Base-by-base conservation (phyloP, 2,113 vertebrate genomes). In the Phylloscopus whistleri region DNA sequence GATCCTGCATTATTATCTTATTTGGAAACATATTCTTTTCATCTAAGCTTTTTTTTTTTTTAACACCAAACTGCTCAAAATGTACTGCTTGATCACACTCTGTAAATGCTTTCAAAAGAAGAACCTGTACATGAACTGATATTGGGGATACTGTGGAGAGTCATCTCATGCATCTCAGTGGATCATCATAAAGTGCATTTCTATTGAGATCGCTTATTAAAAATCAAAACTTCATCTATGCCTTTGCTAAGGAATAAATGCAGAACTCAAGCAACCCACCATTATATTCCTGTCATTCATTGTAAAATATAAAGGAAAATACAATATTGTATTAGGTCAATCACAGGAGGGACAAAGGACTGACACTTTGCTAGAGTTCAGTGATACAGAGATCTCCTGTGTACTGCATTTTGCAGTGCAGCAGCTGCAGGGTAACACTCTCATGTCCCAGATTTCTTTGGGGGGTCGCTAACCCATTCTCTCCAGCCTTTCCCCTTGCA, bases 261-360 rank as follows among this genome's bases (percentile, higher is more conserved):
- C 37, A 77, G 44, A 89, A 70, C 62, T 84, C 44, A 22, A 70
- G 78, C 33, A 75, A 95, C 37, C 66, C 79, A 81, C 67, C 67
- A 80, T 14, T 44, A 53, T 10, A 82, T 63, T 91, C 78, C 91
- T 69, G 63, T 41, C 0, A 7, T 66, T 76, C 44, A 43, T 67
- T 84, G 67, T 43, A 84, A 90, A 91, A 85, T 4, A 84, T 62
- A 91, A 91, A 87, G 68, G 66, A 85, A 90, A 88, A 81, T 69
- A 77, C 68, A 68, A 22, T 55, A 48, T 39, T 55, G 22, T 39
- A 49, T 87, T 85, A 89, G 59, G 76, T 68, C 44, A 83, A 0
- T 41, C 58, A 53, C 62, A 70, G 70, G 53, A 82, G 51, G 48
- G 46, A 68, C 78, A 86, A 39, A 78, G 41, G 63, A 62, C 67